These are phyloP conservation scores for Pluvialis apricaria DNA, from an alignment of 2,113 vertebrate genomes.

Conservation along the genomic window DNA sequence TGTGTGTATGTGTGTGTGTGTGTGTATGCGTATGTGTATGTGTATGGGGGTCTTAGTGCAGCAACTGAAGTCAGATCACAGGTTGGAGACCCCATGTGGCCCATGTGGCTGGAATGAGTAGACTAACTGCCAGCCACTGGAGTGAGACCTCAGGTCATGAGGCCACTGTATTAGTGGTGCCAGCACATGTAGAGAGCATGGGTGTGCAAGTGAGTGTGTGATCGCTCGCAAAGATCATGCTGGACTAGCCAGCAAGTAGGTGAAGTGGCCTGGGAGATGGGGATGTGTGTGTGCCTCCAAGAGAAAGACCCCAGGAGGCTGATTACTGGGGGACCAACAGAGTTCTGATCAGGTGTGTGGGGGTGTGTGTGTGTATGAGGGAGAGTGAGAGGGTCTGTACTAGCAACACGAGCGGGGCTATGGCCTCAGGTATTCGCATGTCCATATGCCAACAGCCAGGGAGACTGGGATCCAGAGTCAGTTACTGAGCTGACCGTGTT, in stretches of 20 bases:
- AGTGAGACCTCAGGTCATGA: neutral
- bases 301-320: neutral
- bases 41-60: neutral
- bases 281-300: neutral
- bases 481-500: neutral
- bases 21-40: no score
- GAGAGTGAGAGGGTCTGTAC: neutral
- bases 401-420: rapidly evolving
- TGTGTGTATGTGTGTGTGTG: neutral
- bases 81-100: neutral
- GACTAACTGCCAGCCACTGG: neutral
- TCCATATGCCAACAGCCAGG: neutral
- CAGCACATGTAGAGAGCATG: neutral
- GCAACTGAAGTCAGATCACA: neutral
- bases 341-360: neutral
- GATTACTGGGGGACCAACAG: no score
- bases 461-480: neutral
- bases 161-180: neutral
- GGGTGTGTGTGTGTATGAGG: neutral
- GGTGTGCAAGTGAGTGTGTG: neutral
- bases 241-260: neutral
- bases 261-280: neutral
- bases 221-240: neutral
- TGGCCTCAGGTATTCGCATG: neutral
- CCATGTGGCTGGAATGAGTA: neutral